Evolutionary conservation across 2,888 invertebrate species (phyloP).

Genomic region (Idaea aversata): DNA sequence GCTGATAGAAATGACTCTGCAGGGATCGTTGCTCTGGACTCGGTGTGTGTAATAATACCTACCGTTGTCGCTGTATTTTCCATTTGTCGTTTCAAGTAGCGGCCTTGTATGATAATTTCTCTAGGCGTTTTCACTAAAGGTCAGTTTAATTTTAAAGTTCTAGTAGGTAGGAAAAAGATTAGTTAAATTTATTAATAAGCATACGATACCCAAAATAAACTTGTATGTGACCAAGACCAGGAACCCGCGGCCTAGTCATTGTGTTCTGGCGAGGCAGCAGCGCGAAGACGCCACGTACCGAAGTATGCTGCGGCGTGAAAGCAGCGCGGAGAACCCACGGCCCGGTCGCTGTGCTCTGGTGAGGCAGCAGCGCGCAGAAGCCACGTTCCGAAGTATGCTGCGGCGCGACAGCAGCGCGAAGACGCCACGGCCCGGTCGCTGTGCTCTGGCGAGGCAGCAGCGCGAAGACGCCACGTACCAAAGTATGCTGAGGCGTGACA

Average conservation of each 20-base stretch:
- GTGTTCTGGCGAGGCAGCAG: slow-evolving; percentile 2
- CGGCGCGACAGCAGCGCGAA: neutral
- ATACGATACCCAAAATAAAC: neutral
- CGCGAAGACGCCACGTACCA: neutral
- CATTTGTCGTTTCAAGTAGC: neutral
- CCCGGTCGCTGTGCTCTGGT: neutral
- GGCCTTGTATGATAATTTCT: neutral
- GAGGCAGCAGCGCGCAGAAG: neutral
- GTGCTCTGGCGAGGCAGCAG: slow-evolving; percentile 2
- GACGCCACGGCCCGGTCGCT: neutral
- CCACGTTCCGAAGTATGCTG: neutral
- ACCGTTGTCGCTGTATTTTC: neutral
- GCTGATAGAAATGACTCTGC: neutral
- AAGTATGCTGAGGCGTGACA: neutral
- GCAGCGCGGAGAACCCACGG: neutral
- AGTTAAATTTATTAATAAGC: neutral
- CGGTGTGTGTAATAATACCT: neutral
- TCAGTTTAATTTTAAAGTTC: neutral
- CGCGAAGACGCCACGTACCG: neutral
- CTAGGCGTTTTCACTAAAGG: neutral
- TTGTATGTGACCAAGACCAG: no score
- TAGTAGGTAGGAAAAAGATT: neutral
- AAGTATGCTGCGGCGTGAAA: neutral
- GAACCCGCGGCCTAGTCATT: neutral
- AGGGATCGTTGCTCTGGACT: neutral